Evolutionary conservation across 92 coral and sea anemone genomes (phyloP).

Genomic region (Blastomussa wellsi): DNA sequence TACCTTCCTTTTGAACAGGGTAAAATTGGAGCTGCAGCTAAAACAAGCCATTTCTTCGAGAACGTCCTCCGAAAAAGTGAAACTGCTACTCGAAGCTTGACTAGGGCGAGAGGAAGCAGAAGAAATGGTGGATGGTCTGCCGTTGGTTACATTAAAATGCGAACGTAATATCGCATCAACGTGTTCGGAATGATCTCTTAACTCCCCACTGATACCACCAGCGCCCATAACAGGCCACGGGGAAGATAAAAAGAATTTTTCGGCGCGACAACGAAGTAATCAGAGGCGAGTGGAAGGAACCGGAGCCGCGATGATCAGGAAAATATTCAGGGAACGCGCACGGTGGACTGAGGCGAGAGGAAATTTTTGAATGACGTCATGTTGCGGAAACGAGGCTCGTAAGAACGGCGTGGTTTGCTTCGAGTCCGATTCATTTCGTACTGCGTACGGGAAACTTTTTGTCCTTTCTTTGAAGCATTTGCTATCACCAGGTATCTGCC

Average conservation of each 20-base stretch:
- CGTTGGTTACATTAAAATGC: constrained; percentile 57
- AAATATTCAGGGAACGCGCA: background rate
- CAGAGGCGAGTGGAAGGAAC: background rate
- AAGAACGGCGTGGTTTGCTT: constrained; percentile 35
- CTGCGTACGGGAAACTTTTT: background rate
- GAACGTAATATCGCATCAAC: constrained; percentile 69
- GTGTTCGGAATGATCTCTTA: constrained; percentile 74
- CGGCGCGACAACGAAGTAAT: constrained; percentile 2
- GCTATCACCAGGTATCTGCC: background rate
- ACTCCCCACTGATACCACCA: constrained; percentile 87
- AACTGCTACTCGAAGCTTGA: constrained; percentile 29
- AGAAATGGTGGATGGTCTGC: constrained; percentile 31
- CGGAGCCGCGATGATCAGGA: background rate
- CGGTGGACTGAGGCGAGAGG: constrained; percentile 17
- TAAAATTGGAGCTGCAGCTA: constrained; percentile 71
- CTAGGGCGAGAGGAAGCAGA: constrained; percentile 33
- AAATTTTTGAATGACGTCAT: constrained; percentile 23
- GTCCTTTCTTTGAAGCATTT: background rate
- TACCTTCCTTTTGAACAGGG: constrained; percentile 84
- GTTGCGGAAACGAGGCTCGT: constrained; percentile 18
- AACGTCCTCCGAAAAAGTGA: constrained; percentile 24
- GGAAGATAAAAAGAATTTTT: constrained; percentile 5
- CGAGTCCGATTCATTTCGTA: background rate
- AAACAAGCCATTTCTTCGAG: constrained; percentile 81
- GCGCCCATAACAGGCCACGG: constrained; percentile 83